A percentile compares a stretch with the other conserved stretches of the same genome.
phyloP scores from a whole-genome alignment of 2,797 vertebrate species.

The Lophius americanus region DNA sequence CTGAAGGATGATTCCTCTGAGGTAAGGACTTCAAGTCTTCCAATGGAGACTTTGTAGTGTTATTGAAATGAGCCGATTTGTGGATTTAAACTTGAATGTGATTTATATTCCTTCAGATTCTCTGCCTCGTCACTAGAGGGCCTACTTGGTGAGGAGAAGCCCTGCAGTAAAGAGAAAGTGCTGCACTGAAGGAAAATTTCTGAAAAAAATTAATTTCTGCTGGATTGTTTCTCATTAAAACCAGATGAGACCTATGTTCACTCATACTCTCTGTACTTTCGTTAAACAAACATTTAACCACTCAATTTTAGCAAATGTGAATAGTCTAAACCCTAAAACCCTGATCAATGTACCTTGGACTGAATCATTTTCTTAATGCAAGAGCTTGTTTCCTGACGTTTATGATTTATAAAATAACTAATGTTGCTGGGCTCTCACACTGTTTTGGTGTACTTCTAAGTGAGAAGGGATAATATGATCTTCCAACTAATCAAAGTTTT shows the following conservation, averaged over 20 bases:
- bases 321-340: not conserved
- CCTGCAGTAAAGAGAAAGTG: constrained; percentile 28
- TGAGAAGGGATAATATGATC: not conserved
- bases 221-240: not conserved
- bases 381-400: constrained; percentile 13
- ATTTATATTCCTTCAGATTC: constrained; percentile 37
- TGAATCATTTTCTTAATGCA: constrained; percentile 5
- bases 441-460: not conserved
- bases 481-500: not conserved
- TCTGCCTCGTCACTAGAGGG: constrained; percentile 6
- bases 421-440: too few species aligned
- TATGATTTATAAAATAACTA: not conserved
- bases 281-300: constrained; percentile 7
- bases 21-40: constrained; percentile 35
- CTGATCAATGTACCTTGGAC: constrained; percentile 19
- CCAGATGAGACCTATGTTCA: not conserved
- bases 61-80: not conserved
- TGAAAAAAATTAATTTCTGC: constrained; percentile 6
- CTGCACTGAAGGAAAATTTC: not conserved
- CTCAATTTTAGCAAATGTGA: constrained; percentile 20
- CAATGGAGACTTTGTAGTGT: not conserved
- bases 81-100: constrained; percentile 6
- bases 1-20: constrained; percentile 35
- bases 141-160: constrained; percentile 20
- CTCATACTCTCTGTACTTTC: constrained; percentile 12